Percentiles rank a stretch among this genome's conserved stretches.
phyloP scores from a whole-genome alignment of 1,140 invertebrate genomes.

The Gryllus bimaculatus region DNA sequence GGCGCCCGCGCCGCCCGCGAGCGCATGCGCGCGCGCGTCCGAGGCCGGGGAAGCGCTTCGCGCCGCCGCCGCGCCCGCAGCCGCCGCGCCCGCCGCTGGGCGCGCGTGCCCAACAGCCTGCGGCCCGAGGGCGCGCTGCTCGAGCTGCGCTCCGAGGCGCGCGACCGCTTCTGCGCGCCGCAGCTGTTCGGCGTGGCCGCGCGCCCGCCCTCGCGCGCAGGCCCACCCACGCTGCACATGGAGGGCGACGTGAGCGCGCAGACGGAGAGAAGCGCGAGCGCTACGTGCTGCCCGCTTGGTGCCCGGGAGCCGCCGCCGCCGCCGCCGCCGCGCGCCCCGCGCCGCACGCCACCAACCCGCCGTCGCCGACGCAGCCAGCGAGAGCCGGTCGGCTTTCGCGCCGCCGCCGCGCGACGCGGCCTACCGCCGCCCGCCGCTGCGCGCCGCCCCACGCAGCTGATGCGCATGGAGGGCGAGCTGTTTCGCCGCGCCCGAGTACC shows the following conservation, averaged over 20 bases:
- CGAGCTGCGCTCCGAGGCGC: conserved; percentile 30
- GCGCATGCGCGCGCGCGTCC: neutral
- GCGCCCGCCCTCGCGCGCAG: neutral
- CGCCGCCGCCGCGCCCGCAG: conserved; percentile 7
- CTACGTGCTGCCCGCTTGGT: neutral
- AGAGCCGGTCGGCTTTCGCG: neutral
- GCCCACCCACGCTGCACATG: conserved; percentile 13
- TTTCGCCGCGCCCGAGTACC: conserved; percentile 41
- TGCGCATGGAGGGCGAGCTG: conserved; percentile 13
- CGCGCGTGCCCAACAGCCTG: neutral
- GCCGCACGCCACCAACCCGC: neutral
- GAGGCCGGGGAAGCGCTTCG: neutral
- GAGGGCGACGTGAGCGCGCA: conserved; percentile 9
- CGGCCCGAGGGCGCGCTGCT: conserved; percentile 11
- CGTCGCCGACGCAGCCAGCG: neutral
- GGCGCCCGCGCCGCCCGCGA: neutral
- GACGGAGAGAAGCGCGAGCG: neutral
- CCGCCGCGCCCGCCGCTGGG: neutral
- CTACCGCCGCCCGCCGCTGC: neutral
- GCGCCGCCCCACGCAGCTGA: conserved; percentile 13
- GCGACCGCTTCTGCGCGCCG: conserved; percentile 25
- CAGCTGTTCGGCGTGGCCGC: neutral
- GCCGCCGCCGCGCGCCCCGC: no score
- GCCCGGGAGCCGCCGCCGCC: neutral
- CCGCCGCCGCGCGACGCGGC: no score